Evolutionary conservation across 2,113 vertebrate species (phyloP).

Genomic region (Drymodes brunneopygia): DNA sequence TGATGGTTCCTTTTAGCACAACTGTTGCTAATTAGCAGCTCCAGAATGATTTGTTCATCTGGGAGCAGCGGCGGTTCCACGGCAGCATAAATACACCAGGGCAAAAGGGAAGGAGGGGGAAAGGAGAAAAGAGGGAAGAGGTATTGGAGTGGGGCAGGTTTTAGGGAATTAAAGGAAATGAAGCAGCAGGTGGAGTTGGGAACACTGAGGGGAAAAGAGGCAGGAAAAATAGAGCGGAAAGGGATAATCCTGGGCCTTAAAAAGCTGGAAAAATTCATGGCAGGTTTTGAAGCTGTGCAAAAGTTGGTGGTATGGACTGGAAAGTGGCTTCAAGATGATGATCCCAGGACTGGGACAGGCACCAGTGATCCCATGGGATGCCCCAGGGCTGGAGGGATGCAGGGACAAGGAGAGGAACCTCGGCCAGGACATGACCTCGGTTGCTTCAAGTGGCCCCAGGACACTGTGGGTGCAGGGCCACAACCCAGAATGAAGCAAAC

Average conservation of each 20-base stretch:
- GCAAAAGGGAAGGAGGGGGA: not conserved
- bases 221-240: not conserved
- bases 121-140: not conserved
- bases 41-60: conserved; percentile 45
- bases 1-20: conserved; percentile 58
- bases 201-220: not conserved
- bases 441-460: not conserved
- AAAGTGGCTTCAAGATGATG: not conserved
- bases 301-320: not conserved
- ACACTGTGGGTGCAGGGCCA: not conserved
- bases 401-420: not conserved
- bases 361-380: not conserved
- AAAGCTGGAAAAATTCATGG: not conserved
- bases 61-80: conserved; percentile 14
- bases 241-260: not conserved
- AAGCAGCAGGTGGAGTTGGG: not conserved
- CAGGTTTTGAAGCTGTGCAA: not conserved
- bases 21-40: conserved; percentile 66
- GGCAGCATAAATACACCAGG: conserved; percentile 33
- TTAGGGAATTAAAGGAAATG: not conserved
- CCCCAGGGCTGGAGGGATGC: not conserved
- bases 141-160: not conserved
- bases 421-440: fast-evolving
- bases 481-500: not conserved
- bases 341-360: not conserved